Base-by-base conservation (phyloP, 2,113 vertebrate species). In the Callospermophilus lateralis region DNA sequence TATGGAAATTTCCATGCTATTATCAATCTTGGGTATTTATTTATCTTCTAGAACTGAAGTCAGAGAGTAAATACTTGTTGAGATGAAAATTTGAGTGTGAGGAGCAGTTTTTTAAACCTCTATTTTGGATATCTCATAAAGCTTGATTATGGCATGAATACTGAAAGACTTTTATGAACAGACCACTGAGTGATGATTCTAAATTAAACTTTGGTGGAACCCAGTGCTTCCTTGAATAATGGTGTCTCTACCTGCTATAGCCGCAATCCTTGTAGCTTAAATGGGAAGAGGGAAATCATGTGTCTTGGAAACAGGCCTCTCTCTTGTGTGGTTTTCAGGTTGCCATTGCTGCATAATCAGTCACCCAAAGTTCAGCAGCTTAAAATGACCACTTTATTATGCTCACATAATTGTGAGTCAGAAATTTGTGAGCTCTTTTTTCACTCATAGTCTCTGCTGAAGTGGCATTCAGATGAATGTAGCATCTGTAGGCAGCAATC, bases 41-140 rank as follows among this genome's bases (percentile, higher is more conserved):
- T 77, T 58, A 48, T 28, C 70, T 72, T 74, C n/a, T 48, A 58
- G 16, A 96, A 89, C 30, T 95, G 7, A 92, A 92, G 37, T 92
- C 32, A 86, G 6, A 58, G 55, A 67, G 9, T 51, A 9, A 93
- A 86, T 39, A 90, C n/a, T 37, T 78, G 6, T 61, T 91, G 79
- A 72, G 19, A 73, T 92, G 39, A 85, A 74, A 94, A 96, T 68
- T 58, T 51, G 24, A 61, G 6, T 34, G 65, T 30, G 9, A 37
- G 34, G 81, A 51, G 32, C 19, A 74, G 30, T 24, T 37, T 37
- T 17, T 48, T 55, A 83, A 78, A 34, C 8, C n/a, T 76, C 30
- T 63, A 0, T 80, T 89, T 65, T 92, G 37, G 68, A 67, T 5
- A 72, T 9, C 51, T 83, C 86, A 61, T 34, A 34, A 51, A 84